Conservation (phyloP, 2,113 vertebrate genomes). For the Lophotis ruficrista region DNA sequence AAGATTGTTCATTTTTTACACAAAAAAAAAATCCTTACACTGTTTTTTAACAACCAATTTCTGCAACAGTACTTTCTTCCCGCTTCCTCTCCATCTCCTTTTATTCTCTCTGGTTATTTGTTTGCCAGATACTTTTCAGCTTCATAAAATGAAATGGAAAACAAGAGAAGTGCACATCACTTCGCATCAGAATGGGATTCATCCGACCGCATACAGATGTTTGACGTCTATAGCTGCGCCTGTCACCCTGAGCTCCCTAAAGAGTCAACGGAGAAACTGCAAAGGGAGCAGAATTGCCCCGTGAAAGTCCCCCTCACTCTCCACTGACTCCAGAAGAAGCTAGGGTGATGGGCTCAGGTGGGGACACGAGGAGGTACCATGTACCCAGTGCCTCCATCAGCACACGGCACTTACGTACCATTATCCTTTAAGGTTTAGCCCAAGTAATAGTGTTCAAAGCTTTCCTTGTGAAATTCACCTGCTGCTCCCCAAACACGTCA, state of each 20-base stretch:
- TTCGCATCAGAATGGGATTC: background rate
- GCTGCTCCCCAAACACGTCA: background rate
- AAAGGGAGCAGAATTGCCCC: background rate
- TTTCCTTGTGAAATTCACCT: background rate
- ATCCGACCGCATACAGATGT: background rate
- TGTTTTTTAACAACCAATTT: background rate
- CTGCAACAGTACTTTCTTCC: background rate
- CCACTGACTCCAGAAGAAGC: background rate
- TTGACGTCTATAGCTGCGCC: background rate
- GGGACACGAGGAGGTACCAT: accelerated
- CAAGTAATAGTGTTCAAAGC: background rate
- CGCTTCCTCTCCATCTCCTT: background rate
- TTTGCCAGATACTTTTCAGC: background rate
- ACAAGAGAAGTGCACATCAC: background rate
- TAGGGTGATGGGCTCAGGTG: background rate
- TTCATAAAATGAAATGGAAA: background rate
- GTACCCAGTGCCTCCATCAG: background rate
- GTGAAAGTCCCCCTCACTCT: background rate
- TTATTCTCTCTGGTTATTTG: background rate
- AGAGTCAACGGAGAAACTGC: background rate
- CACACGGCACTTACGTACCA: background rate
- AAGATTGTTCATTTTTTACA: background rate
- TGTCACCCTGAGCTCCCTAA: background rate
- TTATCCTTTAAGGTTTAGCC: background rate
- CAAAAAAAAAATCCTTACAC: background rate